Evolutionary conservation across 2,888 invertebrate genomes (phyloP).

Genomic region (Xestia sexstrigata): DNA sequence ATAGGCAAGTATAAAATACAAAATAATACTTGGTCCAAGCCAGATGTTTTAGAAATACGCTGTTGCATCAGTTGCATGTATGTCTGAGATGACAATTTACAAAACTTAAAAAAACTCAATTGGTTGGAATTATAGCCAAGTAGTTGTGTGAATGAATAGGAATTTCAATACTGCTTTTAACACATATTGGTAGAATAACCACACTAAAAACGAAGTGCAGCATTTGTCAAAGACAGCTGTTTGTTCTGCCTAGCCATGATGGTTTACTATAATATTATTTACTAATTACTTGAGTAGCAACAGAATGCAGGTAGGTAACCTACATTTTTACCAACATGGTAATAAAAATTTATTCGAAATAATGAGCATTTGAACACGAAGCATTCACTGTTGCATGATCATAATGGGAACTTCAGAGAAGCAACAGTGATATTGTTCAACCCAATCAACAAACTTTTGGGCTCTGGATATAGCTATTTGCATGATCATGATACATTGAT

Average conservation of each 20-base stretch:
- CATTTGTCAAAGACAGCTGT: background rate
- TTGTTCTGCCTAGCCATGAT: background rate
- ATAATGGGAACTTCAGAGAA: constrained; percentile 32
- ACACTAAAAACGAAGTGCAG: background rate
- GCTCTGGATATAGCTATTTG: constrained; percentile 17
- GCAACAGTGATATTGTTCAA: constrained; percentile 25
- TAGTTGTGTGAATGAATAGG: background rate
- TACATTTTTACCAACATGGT: background rate
- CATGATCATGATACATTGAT: constrained; percentile 38
- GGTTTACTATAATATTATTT: background rate
- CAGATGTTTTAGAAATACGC: background rate
- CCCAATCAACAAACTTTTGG: constrained; percentile 25
- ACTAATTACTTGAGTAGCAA: background rate
- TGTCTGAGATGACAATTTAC: background rate
- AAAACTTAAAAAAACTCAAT: background rate
- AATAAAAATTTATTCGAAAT: background rate
- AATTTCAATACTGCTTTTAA: background rate
- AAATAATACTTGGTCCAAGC: background rate
- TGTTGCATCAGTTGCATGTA: background rate
- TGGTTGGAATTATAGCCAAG: background rate
- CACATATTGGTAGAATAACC: background rate
- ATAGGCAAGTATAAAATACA: background rate
- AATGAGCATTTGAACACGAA: background rate
- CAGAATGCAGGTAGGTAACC: background rate
- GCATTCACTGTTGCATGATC: constrained; percentile 20